Conservation (phyloP, 2,797 vertebrate genomes). For the Erethizon dorsatum region DNA sequence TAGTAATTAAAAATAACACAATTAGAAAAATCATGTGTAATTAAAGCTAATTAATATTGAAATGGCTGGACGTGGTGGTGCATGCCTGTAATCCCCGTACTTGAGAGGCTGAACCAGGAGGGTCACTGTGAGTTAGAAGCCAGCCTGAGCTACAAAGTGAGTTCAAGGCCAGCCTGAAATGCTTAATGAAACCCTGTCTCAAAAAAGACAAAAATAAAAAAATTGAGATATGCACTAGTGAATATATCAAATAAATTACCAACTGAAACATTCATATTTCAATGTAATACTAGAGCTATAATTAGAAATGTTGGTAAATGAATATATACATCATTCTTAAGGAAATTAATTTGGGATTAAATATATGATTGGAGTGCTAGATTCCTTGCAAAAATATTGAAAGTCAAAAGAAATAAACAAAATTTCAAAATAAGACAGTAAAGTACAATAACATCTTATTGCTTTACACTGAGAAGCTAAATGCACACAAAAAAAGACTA, state of each 20-base stretch:
- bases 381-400: slow-evolving; percentile 1
- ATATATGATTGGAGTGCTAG: not conserved
- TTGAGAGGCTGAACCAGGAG: not conserved
- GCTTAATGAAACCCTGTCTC: not conserved
- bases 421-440: not conserved
- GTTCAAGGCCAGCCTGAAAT: not conserved
- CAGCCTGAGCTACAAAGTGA: not conserved
- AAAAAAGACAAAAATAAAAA: not conserved
- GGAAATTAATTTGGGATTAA: not conserved
- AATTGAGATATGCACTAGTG: not conserved
- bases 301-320: slow-evolving; percentile 35
- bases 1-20: slow-evolving; percentile 21
- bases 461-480: not conserved
- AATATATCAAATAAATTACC: not conserved
- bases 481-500: not conserved
- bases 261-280: not conserved
- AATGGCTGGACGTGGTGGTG: not conserved
- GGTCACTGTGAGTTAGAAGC: not conserved
- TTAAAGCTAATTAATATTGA: slow-evolving; percentile 39
- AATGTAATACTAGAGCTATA: slow-evolving; percentile 24
- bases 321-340: not conserved
- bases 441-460: not conserved
- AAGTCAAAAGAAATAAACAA: not conserved
- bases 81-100: not conserved
- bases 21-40: not conserved